These are phyloP conservation scores for Microctonus brassicae DNA, from an alignment of 2,888 invertebrate genomes.

Conservation along the genomic window DNA sequence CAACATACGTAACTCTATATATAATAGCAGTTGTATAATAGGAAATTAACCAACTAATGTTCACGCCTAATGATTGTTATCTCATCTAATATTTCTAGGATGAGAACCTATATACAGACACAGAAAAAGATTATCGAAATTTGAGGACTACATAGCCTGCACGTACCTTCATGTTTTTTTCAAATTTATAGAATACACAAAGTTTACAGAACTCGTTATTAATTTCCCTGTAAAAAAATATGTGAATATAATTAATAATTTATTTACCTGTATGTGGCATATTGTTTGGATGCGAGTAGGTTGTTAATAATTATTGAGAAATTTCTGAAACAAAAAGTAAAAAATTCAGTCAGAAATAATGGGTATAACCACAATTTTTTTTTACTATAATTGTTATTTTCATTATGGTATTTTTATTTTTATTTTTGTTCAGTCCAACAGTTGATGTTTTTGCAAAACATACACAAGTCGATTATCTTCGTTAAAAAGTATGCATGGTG, in stretches of 20 bases:
- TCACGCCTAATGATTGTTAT: constrained; percentile 57
- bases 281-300: not conserved
- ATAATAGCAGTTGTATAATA: constrained; percentile 49
- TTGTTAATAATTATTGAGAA: constrained; percentile 35
- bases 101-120: not conserved
- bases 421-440: not conserved
- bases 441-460: not conserved
- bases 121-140: too few relatives aligned
- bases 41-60: constrained; percentile 58
- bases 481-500: constrained; percentile 2
- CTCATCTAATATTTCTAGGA: constrained; percentile 54
- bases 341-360: not conserved
- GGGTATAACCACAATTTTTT: too few relatives aligned
- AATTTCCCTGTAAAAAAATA: too few relatives aligned
- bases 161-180: too few relatives aligned
- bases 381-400: constrained; percentile 50
- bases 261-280: constrained; percentile 53
- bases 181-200: too few relatives aligned
- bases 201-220: not conserved
- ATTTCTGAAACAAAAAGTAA: constrained; percentile 40
- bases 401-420: constrained; percentile 5
- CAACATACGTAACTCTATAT: constrained; percentile 37
- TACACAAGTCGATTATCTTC: constrained; percentile 5
- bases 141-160: too few relatives aligned
- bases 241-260: not conserved